A percentile compares a stretch with the other conserved stretches of the same genome.
Evolutionary conservation across 2,113 vertebrate species (phyloP).

Genomic region (Perca schrenkii): DNA sequence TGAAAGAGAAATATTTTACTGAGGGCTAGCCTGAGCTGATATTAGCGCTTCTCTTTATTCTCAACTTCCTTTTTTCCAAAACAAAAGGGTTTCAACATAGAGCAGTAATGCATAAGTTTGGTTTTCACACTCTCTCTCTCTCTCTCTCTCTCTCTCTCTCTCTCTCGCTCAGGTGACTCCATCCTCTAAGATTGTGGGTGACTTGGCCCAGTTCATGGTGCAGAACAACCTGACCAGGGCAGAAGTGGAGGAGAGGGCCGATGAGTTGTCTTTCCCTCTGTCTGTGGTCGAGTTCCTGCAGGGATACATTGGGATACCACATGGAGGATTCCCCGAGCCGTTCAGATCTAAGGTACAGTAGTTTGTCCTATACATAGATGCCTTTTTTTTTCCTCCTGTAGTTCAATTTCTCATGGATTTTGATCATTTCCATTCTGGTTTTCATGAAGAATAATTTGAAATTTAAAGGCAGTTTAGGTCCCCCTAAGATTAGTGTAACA

Average conservation of each 20-base stretch:
- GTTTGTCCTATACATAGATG: background rate
- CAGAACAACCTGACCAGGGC: conserved; percentile 90
- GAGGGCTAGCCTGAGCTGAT: background rate
- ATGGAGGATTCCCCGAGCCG: conserved; percentile 95
- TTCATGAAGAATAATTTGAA: background rate
- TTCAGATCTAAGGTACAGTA: conserved; percentile 88
- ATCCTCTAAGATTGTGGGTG: conserved; percentile 96
- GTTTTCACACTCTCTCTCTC: background rate
- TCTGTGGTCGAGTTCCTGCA: conserved; percentile 96
- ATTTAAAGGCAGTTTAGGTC: background rate
- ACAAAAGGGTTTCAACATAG: background rate
- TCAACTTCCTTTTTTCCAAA: background rate
- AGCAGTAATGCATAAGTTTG: background rate
- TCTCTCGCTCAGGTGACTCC: conserved; percentile 89
- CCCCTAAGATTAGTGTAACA: background rate
- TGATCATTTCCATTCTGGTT: background rate
- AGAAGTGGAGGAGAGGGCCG: conserved; percentile 90
- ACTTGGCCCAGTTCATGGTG: conserved; percentile 98
- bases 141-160: background rate
- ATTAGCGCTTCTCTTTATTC: background rate
- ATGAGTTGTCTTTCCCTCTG: conserved; percentile 93
- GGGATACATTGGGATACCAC: conserved; percentile 91
- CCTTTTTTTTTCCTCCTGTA: background rate
- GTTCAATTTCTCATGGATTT: background rate
- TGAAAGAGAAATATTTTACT: conserved; percentile 14